phyloP scores from a whole-genome alignment of 1,140 invertebrate genomes.

The Nephila pilipes region DNA sequence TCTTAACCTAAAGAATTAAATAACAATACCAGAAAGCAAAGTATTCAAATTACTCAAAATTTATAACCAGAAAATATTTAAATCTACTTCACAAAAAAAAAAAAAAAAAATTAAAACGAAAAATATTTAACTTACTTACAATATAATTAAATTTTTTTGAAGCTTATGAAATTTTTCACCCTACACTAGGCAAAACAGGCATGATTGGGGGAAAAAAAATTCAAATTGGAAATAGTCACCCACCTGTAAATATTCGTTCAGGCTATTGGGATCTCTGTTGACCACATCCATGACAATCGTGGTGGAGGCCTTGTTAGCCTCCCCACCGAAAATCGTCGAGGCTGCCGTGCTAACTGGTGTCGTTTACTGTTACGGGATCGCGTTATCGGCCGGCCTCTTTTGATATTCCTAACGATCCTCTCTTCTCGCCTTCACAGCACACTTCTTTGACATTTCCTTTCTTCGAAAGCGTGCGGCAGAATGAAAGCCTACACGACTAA shows the following conservation, averaged over 20 bases:
- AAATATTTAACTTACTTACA: too few species aligned
- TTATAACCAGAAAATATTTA: too few species aligned
- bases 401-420: not conserved
- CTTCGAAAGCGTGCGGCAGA: conserved; percentile 19
- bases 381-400: not conserved
- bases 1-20: too few species aligned
- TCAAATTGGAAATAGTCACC: not conserved
- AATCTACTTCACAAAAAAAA: too few species aligned
- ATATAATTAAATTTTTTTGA: too few species aligned
- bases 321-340: conserved; percentile 57
- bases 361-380: conserved; percentile 17
- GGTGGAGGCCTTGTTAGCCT: conserved; percentile 55
- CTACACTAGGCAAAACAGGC: too few species aligned
- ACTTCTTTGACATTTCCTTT: conserved; percentile 41
- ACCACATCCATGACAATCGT: conserved; percentile 83
- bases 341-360: conserved; percentile 30
- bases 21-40: too few species aligned
- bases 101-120: too few species aligned
- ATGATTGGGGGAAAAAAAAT: too few species aligned
- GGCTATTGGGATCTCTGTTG: conserved; percentile 86
- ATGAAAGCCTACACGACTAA: conserved; percentile 42
- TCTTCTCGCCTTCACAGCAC: too few species aligned
- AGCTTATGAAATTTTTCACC: too few species aligned
- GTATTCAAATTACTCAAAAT: too few species aligned
- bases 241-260: conserved; percentile 88